phyloP scores from a whole-genome alignment of 2,888 invertebrate species.

The Melinaea menophilus region DNA sequence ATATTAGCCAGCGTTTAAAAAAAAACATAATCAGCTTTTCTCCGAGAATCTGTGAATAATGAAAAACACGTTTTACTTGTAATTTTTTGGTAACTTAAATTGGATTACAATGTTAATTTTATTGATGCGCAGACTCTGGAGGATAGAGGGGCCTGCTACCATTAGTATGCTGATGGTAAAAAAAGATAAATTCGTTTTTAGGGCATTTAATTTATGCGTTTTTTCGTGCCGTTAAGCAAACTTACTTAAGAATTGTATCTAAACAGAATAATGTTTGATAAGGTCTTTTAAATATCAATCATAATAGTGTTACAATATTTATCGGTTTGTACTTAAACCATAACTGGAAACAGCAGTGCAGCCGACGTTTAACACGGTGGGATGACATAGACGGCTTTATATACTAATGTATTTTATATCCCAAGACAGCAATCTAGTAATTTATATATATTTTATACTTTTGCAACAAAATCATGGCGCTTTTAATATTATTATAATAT shows the following conservation, averaged over 20 bases:
- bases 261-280: neutral
- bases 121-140: slow-evolving; percentile 67
- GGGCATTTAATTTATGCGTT: slow-evolving; percentile 72
- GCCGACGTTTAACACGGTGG: too few species aligned
- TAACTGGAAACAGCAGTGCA: too few species aligned
- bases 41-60: slow-evolving; percentile 36
- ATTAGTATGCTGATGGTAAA: slow-evolving; percentile 75
- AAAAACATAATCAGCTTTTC: slow-evolving; percentile 12
- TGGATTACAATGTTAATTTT: slow-evolving; percentile 77
- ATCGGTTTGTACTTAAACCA: too few species aligned
- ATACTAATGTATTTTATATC: too few species aligned
- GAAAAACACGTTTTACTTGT: slow-evolving; percentile 53
- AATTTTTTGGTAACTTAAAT: slow-evolving; percentile 67
- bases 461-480: too few species aligned
- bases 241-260: slow-evolving; percentile 10
- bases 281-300: too few species aligned
- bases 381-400: too few species aligned
- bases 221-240: slow-evolving; percentile 41
- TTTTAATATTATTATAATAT: too few species aligned
- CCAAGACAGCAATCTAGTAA: too few species aligned
- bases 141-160: slow-evolving; percentile 54
- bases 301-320: too few species aligned
- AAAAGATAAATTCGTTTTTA: slow-evolving; percentile 73
- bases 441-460: too few species aligned
- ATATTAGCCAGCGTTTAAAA: neutral